Evolutionary conservation across 2,113 vertebrate genomes (phyloP).

Genomic region (Cheilinus undulatus): DNA sequence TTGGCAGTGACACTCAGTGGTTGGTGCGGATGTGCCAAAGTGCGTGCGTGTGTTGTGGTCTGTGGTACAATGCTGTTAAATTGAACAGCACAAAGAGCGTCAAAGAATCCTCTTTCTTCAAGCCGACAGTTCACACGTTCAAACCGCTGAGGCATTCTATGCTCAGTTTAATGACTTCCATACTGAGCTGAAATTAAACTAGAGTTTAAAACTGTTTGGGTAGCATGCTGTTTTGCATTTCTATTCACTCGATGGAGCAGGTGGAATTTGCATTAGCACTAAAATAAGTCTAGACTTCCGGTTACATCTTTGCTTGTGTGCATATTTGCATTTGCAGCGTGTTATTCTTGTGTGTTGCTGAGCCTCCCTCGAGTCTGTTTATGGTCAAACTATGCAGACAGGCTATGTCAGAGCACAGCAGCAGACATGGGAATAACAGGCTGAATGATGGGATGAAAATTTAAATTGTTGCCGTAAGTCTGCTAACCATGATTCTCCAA

Average conservation of each 20-base stretch:
- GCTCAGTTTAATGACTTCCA: background rate
- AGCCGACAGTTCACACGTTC: background rate
- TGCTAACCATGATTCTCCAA: background rate
- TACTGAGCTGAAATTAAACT: constrained; percentile 13
- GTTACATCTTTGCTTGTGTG: background rate
- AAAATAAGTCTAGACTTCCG: background rate
- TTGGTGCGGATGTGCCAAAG: constrained; percentile 17
- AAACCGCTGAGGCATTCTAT: background rate
- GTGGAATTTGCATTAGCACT: background rate
- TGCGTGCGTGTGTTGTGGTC: constrained; percentile 17
- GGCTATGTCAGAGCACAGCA: constrained; percentile 11
- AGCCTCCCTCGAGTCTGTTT: constrained; percentile 48
- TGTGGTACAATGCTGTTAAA: background rate
- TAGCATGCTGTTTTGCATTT: background rate
- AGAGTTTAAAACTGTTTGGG: background rate
- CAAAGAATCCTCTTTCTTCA: constrained; percentile 6
- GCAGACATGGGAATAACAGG: constrained; percentile 15
- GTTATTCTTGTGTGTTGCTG: constrained; percentile 6
- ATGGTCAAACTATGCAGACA: constrained; percentile 65
- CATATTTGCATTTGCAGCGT: background rate
- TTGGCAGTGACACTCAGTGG: constrained; percentile 25
- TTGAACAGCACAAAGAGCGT: background rate
- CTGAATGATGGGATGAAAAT: constrained; percentile 3
- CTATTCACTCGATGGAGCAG: background rate
- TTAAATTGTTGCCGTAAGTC: background rate